Percentiles rank a stretch among this genome's conserved stretches.
phyloP scores from a whole-genome alignment of 2,797 vertebrate species.

The Neopelma chrysocephalum region DNA sequence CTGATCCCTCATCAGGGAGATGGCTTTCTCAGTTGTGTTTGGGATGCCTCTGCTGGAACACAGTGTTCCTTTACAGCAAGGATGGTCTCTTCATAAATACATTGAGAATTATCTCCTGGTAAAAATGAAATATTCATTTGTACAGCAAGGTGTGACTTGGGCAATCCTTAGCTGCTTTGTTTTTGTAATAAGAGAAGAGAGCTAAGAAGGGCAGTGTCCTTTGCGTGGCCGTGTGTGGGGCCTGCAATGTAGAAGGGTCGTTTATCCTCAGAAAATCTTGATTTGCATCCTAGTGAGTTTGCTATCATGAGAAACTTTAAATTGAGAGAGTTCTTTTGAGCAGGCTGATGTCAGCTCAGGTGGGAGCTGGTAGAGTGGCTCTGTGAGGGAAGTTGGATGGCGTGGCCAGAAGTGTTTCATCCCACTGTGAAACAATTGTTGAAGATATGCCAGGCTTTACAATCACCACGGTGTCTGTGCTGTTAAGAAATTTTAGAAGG shows the following conservation, averaged over 20 bases:
- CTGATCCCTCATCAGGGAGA: constrained; percentile 57
- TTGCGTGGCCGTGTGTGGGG: background rate
- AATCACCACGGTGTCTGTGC: background rate
- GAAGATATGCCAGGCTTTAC: background rate
- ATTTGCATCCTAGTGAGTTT: background rate
- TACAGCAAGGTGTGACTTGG: background rate
- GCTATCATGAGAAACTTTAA: background rate
- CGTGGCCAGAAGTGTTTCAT: background rate
- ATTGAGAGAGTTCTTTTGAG: background rate
- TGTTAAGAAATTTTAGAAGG: background rate
- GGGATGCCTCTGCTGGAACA: constrained; percentile 33
- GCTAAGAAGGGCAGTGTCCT: background rate
- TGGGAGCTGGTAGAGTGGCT: background rate
- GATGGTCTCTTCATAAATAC: background rate
- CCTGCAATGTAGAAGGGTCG: background rate
- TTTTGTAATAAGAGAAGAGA: background rate
- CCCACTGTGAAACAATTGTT: rapidly evolving
- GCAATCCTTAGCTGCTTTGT: background rate
- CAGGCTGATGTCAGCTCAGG: background rate
- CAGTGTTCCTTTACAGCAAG: constrained; percentile 19
- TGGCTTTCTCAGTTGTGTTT: constrained; percentile 50
- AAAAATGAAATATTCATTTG: constrained; percentile 28
- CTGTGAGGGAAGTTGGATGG: rapidly evolving
- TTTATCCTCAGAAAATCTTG: background rate
- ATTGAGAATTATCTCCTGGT: background rate